Evolutionary conservation across 1,140 invertebrate genomes (phyloP), one percentile per base, ranked within the genome.

Genomic region (Alviniconcha marisindica): DNA sequence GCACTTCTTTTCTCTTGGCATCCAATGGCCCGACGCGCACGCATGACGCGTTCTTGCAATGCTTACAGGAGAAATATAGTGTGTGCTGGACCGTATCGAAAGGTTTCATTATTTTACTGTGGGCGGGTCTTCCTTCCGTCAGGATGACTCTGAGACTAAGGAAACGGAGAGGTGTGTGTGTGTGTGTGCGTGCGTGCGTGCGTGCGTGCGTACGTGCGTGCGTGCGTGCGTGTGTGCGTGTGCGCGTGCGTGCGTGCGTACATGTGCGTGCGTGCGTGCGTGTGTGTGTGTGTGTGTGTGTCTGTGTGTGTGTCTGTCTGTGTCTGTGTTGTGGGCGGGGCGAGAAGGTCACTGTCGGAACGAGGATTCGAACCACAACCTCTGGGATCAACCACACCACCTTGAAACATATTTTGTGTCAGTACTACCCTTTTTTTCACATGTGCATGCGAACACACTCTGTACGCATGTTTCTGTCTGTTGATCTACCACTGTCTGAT

Each of bases 211-310:
- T 73, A 48, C 48, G 54, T 54, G 28, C n/a, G 24, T 74, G 42
- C 36, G 54, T 78, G 71, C 7, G 63, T 79, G 48, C 40, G 42
- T 78, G 74, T 69, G 40, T 78, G 82, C 63, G 74, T 54, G 42
- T 51, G 12, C 15, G 40, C n/a, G 31, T 54, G 44, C 3, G 38
- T 24, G 24, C 24, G 51, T 24, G 18, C 24, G 51, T 48, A 15
- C 15, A 0, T 36, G 51, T 78, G 33, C n/a, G 40, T 77, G 40
- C 76, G 69, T 83, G 31, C 36, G 33, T 28, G 42, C 77, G 36
- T 77, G 51, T 78, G 36, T 78, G 42, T 73, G 36, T 82, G 44
- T 82, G 33, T 33, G 28, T 77, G 28, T 48, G 36, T 56, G 33
- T 54, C 10, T 71, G 28, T 76, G 60, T 40, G 28, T 74, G 38